Conservation (phyloP, 2,797 vertebrate genomes). For the Bradypus variegatus region DNA sequence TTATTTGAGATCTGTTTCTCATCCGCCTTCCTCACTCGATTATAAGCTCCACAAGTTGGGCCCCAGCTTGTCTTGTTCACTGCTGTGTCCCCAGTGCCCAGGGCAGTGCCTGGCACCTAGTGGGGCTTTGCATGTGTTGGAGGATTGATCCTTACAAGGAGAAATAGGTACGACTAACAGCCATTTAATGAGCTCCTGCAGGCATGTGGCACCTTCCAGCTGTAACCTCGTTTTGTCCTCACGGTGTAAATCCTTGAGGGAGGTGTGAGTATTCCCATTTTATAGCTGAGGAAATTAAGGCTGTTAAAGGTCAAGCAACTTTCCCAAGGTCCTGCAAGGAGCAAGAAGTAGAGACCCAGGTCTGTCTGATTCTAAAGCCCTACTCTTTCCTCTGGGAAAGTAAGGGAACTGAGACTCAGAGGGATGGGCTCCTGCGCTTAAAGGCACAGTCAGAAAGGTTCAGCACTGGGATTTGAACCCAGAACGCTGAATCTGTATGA, state of each 20-base stretch:
- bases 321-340: not conserved
- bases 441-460: not conserved
- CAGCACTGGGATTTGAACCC: not conserved
- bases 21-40: not conserved
- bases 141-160: not conserved
- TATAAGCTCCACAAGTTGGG: not conserved
- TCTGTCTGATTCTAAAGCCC: not conserved
- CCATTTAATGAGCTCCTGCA: too few relatives aligned
- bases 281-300: not conserved
- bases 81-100: not conserved
- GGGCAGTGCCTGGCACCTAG: not conserved
- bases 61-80: not conserved
- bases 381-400: not conserved
- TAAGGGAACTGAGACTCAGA: not conserved
- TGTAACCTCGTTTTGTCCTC: not conserved
- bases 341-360: not conserved
- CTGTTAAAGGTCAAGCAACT: not conserved
- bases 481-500: too few relatives aligned
- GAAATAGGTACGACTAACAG: not conserved
- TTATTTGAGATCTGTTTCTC: not conserved
- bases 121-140: not conserved
- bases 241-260: not conserved
- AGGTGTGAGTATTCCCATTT: not conserved
- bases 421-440: not conserved
- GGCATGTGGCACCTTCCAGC: fast-evolving